phyloP scores from a whole-genome alignment of 1,140 invertebrate species.

The Anastrepha ludens region DNA sequence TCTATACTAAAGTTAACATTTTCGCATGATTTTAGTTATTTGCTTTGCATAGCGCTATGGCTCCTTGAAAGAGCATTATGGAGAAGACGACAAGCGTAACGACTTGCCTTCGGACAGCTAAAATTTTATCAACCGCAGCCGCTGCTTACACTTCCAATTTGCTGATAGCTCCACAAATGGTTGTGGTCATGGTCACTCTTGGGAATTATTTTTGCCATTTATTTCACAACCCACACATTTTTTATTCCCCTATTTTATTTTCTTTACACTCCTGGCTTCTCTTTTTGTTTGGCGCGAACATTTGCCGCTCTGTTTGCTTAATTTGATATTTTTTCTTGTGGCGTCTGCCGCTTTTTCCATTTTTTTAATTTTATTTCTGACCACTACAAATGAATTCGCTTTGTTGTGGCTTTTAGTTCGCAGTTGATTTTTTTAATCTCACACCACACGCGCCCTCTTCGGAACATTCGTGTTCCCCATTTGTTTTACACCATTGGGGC shows the following conservation, averaged over 20 bases:
- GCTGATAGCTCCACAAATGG: background rate
- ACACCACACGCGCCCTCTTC: background rate
- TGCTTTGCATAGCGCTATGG: too few relatives aligned
- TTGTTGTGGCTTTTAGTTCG: conserved; percentile 21
- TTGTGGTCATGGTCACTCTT: background rate
- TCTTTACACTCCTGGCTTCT: background rate
- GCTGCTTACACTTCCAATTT: background rate
- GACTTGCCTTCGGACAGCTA: background rate
- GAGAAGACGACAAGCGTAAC: too few relatives aligned
- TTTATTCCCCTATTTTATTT: background rate
- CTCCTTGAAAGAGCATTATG: too few relatives aligned
- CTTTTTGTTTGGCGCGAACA: background rate
- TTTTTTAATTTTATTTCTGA: background rate
- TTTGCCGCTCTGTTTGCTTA: conserved; percentile 24
- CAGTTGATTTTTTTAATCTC: background rate
- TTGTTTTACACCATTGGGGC: conserved; percentile 8
- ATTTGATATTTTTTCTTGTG: conserved; percentile 17
- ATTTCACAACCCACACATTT: conserved; percentile 23
- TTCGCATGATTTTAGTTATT: too few relatives aligned
- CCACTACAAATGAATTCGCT: conserved; percentile 33
- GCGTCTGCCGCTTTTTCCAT: background rate
- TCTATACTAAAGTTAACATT: background rate
- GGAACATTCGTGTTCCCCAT: background rate
- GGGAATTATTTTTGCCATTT: conserved; percentile 19
- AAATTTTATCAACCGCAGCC: background rate